These are phyloP conservation scores for Mythimna vitellina DNA, from an alignment of 2,888 invertebrate genomes.

Conservation along the genomic window DNA sequence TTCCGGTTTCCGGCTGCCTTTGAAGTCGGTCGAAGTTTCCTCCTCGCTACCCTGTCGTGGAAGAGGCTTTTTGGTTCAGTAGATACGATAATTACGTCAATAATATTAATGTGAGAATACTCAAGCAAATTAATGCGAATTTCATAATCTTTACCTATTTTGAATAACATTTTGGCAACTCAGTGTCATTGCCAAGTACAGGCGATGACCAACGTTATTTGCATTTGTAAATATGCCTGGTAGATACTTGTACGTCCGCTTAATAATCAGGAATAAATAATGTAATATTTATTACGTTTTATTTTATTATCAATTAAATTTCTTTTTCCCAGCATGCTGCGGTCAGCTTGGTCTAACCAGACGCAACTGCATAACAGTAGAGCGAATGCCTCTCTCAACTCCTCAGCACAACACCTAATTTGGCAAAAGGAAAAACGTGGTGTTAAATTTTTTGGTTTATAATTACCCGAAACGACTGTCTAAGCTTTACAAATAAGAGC, in stretches of 20 bases:
- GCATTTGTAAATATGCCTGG: conserved; percentile 3
- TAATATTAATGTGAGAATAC: conserved; percentile 36
- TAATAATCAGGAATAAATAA: background rate
- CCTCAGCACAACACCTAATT: background rate
- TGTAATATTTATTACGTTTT: background rate
- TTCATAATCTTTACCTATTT: conserved; percentile 22
- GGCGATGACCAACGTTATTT: conserved; percentile 46
- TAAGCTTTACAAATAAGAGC: background rate
- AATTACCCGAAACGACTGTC: background rate
- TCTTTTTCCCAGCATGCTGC: background rate
- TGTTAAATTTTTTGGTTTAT: background rate
- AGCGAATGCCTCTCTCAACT: background rate
- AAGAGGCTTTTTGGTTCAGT: conserved; percentile 76
- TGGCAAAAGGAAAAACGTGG: background rate
- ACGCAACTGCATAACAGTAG: background rate
- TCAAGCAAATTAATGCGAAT: conserved; percentile 12
- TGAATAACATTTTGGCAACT: conserved; percentile 38
- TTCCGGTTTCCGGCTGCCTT: conserved; percentile 89
- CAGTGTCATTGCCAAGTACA: conserved; percentile 54
- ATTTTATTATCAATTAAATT: background rate
- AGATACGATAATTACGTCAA: conserved; percentile 65
- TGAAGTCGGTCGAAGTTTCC: conserved; percentile 84
- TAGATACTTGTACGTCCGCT: too few species aligned
- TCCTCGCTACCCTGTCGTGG: conserved; percentile 74
- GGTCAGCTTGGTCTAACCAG: background rate